These are phyloP conservation scores for Saccopteryx bilineata DNA, from an alignment of 2,113 vertebrate species.

Conservation along the genomic window DNA sequence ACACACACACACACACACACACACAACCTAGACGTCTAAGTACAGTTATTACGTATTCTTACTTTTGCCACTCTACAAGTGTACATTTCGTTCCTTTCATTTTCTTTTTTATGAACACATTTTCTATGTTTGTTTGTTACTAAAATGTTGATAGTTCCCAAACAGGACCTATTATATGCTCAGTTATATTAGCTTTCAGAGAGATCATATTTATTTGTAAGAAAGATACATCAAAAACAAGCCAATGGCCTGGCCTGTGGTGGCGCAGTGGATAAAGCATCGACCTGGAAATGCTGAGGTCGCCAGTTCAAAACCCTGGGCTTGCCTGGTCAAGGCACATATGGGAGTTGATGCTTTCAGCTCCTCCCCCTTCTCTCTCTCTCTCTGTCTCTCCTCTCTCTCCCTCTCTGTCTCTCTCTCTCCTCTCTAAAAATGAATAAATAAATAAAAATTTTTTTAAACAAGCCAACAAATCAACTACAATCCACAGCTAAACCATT, in stretches of 20 bases:
- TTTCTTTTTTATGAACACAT: slow-evolving; percentile 8
- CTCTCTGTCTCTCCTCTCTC: too few species aligned
- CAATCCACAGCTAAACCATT: neutral
- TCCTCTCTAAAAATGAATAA: too few species aligned
- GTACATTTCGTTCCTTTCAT: neutral
- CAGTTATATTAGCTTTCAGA: slow-evolving; percentile 23
- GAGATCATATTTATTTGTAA: neutral
- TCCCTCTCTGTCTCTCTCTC: too few species aligned
- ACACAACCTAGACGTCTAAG: neutral
- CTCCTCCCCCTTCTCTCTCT: too few species aligned
- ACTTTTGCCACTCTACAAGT: neutral
- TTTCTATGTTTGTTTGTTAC: neutral
- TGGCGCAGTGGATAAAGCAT: too few species aligned
- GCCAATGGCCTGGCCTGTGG: neutral
- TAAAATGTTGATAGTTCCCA: slow-evolving; percentile 12
- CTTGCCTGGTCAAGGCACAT: too few species aligned
- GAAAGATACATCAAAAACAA: neutral
- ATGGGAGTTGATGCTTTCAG: too few species aligned
- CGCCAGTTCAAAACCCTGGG: too few species aligned
- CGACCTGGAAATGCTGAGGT: too few species aligned
- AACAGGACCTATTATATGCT: neutral
- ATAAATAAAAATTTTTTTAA: too few species aligned
- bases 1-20: neutral
- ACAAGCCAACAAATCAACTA: slow-evolving; percentile 17
- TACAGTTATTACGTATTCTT: neutral